These are phyloP conservation scores for Turnix velox DNA, from an alignment of 2,113 vertebrate species.

Conservation along the genomic window DNA sequence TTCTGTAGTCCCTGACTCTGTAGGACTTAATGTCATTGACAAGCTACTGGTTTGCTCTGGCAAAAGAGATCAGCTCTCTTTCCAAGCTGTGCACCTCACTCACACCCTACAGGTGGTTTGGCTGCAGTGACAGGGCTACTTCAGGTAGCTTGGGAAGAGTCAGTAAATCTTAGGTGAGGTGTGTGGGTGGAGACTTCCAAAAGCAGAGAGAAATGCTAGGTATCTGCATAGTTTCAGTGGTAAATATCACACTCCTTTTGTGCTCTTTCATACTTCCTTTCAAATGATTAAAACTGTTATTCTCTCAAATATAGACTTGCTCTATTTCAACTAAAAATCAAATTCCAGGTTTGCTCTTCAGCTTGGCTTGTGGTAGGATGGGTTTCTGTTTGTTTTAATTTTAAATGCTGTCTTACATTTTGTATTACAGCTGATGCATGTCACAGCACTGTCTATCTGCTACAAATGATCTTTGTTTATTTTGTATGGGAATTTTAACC, in stretches of 20 bases:
- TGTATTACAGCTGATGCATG: not conserved
- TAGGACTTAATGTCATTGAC: not conserved
- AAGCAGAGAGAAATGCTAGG: not conserved
- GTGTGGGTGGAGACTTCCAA: constrained; percentile 1
- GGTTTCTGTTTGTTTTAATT: not conserved
- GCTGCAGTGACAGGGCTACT: not conserved
- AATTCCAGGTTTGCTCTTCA: not conserved
- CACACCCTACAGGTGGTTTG: not conserved
- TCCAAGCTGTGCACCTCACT: accelerated
- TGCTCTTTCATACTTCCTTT: not conserved
- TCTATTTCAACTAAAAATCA: not conserved
- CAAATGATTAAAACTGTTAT: not conserved
- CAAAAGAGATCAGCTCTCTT: not conserved
- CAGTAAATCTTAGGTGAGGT: not conserved
- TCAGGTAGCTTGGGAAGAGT: not conserved
- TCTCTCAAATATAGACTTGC: not conserved
- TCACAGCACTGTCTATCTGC: not conserved
- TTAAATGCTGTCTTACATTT: not conserved
- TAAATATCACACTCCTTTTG: not conserved
- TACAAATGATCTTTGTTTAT: not conserved
- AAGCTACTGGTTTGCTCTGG: not conserved
- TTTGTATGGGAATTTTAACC: not conserved
- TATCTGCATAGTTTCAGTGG: not conserved
- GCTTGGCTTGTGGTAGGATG: not conserved
- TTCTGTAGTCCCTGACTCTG: not conserved